Conservation (phyloP, 2,797 vertebrate genomes). For the Gymnoscopelus microlampas region DNA sequence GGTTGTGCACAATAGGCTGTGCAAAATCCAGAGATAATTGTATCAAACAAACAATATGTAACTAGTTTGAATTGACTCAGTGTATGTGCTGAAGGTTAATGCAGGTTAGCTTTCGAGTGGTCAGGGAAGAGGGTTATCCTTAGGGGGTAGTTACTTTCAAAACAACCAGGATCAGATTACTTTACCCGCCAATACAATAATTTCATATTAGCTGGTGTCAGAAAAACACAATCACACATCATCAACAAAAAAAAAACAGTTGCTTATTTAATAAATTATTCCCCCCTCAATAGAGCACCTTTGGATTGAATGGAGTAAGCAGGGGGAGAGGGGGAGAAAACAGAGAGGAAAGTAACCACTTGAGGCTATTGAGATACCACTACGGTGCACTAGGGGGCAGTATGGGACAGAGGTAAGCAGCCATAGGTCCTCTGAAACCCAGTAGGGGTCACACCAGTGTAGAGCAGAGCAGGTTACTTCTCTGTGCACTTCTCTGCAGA, state of each 20-base stretch:
- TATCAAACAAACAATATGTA: not conserved
- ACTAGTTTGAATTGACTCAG: not conserved
- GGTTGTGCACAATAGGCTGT: not conserved
- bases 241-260: not conserved
- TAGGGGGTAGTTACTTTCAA: not conserved
- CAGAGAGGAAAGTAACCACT: slow-evolving; percentile 26
- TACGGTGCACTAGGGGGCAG: slow-evolving; percentile 25
- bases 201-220: slow-evolving; percentile 1
- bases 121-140: slow-evolving; percentile 18
- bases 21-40: not conserved
- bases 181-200: slow-evolving; percentile 30
- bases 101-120: slow-evolving; percentile 45
- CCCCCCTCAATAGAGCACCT: too few species aligned
- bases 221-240: not conserved
- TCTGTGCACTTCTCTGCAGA: slow-evolving; percentile 91
- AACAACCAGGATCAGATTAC: slow-evolving; percentile 13
- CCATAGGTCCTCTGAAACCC: slow-evolving; percentile 56
- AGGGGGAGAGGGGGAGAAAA: not conserved
- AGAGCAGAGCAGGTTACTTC: slow-evolving; percentile 85
- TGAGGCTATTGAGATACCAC: slow-evolving; percentile 24
- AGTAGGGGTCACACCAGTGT: slow-evolving; percentile 60
- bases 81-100: slow-evolving; percentile 49
- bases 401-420: slow-evolving; percentile 34
- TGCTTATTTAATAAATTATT: not conserved
- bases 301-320: not conserved